Percentiles rank a stretch among this genome's conserved stretches.
phyloP scores from a whole-genome alignment of 2,797 vertebrate genomes.

The Linurgus olivaceus region DNA sequence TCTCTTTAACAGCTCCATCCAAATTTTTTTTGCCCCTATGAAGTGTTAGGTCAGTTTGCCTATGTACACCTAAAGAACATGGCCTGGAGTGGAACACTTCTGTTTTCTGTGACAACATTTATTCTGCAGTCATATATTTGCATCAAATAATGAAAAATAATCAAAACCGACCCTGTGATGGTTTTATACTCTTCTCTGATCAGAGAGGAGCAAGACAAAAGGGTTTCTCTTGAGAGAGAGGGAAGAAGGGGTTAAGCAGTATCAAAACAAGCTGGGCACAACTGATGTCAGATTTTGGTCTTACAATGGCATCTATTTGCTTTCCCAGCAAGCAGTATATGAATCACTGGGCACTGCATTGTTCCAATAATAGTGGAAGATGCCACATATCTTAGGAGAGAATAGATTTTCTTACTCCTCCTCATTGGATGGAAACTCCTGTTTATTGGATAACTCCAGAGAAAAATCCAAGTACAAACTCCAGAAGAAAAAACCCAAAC shows the following conservation, averaged over 20 bases:
- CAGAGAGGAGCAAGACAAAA: background rate
- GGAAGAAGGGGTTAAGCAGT: slow-evolving; percentile 23
- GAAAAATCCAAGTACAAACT: background rate
- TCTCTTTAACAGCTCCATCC: background rate
- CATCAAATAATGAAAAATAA: background rate
- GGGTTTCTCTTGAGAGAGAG: background rate
- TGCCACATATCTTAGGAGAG: background rate
- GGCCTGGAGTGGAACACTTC: background rate
- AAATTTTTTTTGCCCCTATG: background rate
- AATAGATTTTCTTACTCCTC: background rate
- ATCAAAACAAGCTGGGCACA: slow-evolving; percentile 7
- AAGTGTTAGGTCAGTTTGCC: background rate
- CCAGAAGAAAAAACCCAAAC: background rate
- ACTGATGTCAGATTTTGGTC: slow-evolving; percentile 12
- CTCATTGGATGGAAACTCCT: background rate
- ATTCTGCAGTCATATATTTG: background rate
- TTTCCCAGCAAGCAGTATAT: slow-evolving; percentile 16
- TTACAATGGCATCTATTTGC: slow-evolving; percentile 68
- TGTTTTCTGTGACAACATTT: background rate
- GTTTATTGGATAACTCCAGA: background rate
- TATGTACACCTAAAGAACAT: background rate
- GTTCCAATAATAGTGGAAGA: background rate
- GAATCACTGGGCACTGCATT: slow-evolving; percentile 8
- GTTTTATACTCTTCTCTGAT: background rate
- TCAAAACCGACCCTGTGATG: background rate